Evolutionary conservation across 1,140 invertebrate genomes (phyloP).

Genomic region (Ladona fulva): DNA sequence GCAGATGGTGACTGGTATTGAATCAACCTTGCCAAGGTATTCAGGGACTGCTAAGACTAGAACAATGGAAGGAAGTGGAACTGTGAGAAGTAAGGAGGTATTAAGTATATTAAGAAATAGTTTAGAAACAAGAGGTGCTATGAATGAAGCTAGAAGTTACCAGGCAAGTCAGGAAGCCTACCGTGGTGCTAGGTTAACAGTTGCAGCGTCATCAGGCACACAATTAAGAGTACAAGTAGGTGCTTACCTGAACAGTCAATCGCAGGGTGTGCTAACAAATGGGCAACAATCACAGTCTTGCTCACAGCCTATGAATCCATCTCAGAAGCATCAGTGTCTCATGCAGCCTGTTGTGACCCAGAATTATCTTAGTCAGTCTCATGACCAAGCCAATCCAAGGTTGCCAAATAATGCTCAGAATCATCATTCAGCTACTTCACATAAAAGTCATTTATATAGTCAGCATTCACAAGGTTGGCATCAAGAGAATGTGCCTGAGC

Average conservation of each 20-base stretch:
- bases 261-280: not conserved
- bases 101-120: constrained; percentile 56
- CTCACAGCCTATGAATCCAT: not conserved
- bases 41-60: not conserved
- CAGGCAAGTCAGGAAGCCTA: constrained; percentile 33
- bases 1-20: not conserved
- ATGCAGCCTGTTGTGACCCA: not conserved
- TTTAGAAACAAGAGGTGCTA: constrained; percentile 53
- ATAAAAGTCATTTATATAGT: not conserved
- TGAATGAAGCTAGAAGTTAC: not conserved
- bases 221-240: not conserved
- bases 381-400: not conserved
- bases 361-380: not conserved
- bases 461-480: not conserved
- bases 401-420: too few species aligned
- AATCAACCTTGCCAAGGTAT: not conserved
- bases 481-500: not conserved
- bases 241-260: not conserved
- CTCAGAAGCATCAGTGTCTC: not conserved
- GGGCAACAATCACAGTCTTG: not conserved
- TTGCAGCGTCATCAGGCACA: constrained; percentile 23
- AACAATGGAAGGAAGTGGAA: not conserved
- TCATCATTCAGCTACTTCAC: not conserved
- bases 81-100: constrained; percentile 41
- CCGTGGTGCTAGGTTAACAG: constrained; percentile 35